Evolutionary conservation across 1,140 invertebrate species (phyloP), one percentile per base, ranked within the genome.

Genomic region (Drosophila seguyi): DNA sequence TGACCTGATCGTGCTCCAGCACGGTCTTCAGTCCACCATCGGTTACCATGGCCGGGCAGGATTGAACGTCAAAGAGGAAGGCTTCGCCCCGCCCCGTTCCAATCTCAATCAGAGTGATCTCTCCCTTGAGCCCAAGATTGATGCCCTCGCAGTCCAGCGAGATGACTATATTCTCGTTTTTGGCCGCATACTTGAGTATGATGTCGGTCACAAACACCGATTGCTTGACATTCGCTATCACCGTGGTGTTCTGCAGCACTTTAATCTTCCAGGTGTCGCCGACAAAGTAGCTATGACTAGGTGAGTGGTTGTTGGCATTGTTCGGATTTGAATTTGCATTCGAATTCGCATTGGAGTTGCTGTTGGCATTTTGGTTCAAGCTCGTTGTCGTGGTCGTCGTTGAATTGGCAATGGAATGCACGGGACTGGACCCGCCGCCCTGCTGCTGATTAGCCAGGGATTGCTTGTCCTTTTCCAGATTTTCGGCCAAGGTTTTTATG

Each of bases 141-240:
- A 98, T 96, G 20, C 98, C 98, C 93, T 99, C 98, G 79, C 96
- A 98, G 92, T 98, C 98, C 76, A 98, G 95, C 0, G 96, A 96
- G 29, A 98, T 93, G 39, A 96, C 95, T 36, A 94, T 92, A 66
- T 93, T 93, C 50, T 94, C 94, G 62, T 94, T 93, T 68, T 93
- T 91, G 79, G 95, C 94, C 45, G 94, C 93, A n/a, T 94, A 93
- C 79, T 94, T 94, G 80, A 97, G 94, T 58, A 98, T 96, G 52
- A 96, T 95, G 38, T 96, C 96, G 27, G 97, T 94, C 57, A 98
- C 94, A 81, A 96, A 94, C 63, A 95, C 92, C 92, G 96, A 96
- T 79, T 98, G 97, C 81, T 95, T 95, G 0, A 95, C 93, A 92
- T 95, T 97, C 18, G 95, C 95, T 75, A 98, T 95, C 44, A 97